These are phyloP conservation scores for Onychostruthus taczanowskii DNA, from an alignment of 2,113 vertebrate species.

Conservation along the genomic window DNA sequence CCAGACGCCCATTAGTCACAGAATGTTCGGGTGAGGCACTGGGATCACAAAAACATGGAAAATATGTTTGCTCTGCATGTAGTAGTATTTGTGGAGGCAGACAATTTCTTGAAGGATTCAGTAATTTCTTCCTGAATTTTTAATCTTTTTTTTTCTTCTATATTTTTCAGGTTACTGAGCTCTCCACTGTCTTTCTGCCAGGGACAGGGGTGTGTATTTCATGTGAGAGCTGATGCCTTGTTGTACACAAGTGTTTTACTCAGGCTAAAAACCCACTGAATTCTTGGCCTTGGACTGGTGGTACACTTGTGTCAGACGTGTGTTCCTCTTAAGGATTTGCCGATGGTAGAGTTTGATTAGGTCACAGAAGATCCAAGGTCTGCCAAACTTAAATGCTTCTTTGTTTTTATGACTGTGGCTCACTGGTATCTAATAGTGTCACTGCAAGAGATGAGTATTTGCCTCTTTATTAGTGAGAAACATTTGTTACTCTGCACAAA, in stretches of 20 bases:
- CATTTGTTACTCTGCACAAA: neutral
- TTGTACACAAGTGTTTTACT: neutral
- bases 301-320: accelerated
- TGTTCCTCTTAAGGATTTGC: neutral
- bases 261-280: neutral
- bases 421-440: accelerated
- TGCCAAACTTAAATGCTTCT: neutral
- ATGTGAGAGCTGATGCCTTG: accelerated
- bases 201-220: neutral
- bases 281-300: neutral
- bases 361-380: neutral
- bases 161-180: neutral
- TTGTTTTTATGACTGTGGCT: neutral
- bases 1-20: neutral
- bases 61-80: neutral
- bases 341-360: neutral
- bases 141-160: accelerated
- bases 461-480: neutral
- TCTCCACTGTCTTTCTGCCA: neutral
- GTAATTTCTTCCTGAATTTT: neutral
- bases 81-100: neutral
- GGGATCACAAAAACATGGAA: neutral
- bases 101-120: neutral
- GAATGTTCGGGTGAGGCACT: neutral
- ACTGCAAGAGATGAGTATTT: neutral